These are phyloP conservation scores for Heliothis peltigera DNA, from an alignment of 2,888 invertebrate species.

Conservation along the genomic window DNA sequence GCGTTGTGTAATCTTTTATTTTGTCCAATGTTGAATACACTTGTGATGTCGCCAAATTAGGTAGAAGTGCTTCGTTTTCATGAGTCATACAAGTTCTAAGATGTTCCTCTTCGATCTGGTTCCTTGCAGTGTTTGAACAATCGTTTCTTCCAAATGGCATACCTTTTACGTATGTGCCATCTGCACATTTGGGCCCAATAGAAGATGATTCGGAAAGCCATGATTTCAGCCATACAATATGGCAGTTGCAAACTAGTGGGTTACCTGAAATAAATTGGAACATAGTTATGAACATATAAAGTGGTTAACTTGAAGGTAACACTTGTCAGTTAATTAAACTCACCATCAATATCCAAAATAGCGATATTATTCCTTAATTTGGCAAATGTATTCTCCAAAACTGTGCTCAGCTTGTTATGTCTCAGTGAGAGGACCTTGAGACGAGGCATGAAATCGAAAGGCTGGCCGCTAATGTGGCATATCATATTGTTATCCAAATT, in stretches of 20 bases:
- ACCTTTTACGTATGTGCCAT: constrained; percentile 94
- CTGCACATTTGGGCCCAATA: constrained; percentile 94
- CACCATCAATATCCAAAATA: constrained; percentile 95
- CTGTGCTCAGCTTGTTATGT: constrained; percentile 93
- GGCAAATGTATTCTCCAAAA: constrained; percentile 93
- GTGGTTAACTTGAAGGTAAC: too few relatives aligned
- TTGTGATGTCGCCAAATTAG: constrained; percentile 89
- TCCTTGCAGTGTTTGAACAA: constrained; percentile 85
- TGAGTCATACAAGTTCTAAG: constrained; percentile 91
- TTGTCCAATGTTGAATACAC: constrained; percentile 90
- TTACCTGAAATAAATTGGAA: constrained; percentile 92
- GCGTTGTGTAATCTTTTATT: constrained; percentile 84
- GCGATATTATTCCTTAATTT: constrained; percentile 95
- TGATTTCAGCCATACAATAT: constrained; percentile 94
- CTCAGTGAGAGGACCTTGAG: constrained; percentile 94
- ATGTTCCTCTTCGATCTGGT: constrained; percentile 84
- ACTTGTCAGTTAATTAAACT: too few relatives aligned
- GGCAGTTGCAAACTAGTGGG: constrained; percentile 95
- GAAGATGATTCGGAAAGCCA: constrained; percentile 94
- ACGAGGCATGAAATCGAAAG: constrained; percentile 95
- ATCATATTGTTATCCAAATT: constrained; percentile 96
- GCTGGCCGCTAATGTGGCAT: constrained; percentile 94
- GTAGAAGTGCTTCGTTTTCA: constrained; percentile 91
- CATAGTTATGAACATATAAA: too few relatives aligned
- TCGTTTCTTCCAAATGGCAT: constrained; percentile 92